Evolutionary conservation across 2,113 vertebrate genomes (phyloP).

Genomic region (Atractosteus spatula): DNA sequence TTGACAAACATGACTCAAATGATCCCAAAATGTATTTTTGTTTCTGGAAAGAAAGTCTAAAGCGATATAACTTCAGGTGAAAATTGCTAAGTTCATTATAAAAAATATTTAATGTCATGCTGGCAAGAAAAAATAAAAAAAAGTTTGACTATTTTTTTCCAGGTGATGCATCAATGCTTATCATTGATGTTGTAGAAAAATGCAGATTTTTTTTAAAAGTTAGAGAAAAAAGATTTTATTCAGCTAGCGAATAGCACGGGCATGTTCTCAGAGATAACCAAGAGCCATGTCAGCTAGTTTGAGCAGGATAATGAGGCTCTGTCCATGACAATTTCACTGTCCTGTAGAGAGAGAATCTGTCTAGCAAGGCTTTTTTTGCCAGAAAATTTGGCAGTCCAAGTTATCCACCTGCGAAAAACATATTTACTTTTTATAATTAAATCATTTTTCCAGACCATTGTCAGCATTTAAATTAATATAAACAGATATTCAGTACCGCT

Average conservation of each 20-base stretch:
- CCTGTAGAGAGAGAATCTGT: constrained; percentile 19
- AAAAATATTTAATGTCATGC: neutral
- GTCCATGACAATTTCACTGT: constrained; percentile 11
- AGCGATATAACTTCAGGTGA: neutral
- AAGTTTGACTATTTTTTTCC: constrained; percentile 11
- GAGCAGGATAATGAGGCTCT: constrained; percentile 18
- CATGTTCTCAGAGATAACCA: constrained; percentile 17
- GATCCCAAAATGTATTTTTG: too few relatives aligned
- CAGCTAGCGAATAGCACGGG: constrained; percentile 7
- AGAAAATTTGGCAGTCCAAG: constrained; percentile 7
- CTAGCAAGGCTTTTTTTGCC: constrained; percentile 4
- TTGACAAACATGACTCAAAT: too few relatives aligned
- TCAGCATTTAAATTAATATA: too few relatives aligned
- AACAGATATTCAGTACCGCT: too few relatives aligned
- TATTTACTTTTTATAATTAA: constrained; percentile 9
- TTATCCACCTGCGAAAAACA: constrained; percentile 12
- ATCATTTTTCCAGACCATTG: too few relatives aligned
- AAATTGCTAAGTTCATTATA: constrained; percentile 5
- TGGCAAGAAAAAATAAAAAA: neutral
- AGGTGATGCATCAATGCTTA: constrained; percentile 13
- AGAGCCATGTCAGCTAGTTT: constrained; percentile 17
- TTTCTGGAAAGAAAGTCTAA: too few relatives aligned
- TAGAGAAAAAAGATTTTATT: neutral
- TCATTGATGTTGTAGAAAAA: constrained; percentile 10
- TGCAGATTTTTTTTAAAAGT: neutral